phyloP scores from a whole-genome alignment of 2,888 invertebrate species.

The Netelia inedita region DNA sequence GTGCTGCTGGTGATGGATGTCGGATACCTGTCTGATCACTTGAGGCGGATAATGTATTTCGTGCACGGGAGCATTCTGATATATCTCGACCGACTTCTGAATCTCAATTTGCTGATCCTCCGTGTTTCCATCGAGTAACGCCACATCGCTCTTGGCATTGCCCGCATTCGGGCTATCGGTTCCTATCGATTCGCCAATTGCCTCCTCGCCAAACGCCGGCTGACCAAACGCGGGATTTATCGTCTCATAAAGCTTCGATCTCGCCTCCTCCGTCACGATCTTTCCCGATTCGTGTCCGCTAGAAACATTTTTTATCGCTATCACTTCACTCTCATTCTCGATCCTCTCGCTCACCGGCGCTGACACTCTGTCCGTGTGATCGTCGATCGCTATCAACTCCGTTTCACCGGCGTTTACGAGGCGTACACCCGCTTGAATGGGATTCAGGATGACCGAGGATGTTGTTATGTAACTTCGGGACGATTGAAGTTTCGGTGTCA shows the following conservation, averaged over 20 bases:
- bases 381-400: constrained; percentile 70
- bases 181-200: constrained; percentile 46
- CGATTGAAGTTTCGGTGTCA: constrained; percentile 62
- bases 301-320: constrained; percentile 60
- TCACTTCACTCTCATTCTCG: constrained; percentile 60
- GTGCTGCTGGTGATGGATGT: constrained; percentile 71
- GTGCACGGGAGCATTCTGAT: constrained; percentile 81
- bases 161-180: constrained; percentile 4
- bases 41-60: constrained; percentile 81
- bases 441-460: constrained; percentile 77
- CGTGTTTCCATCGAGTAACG: constrained; percentile 17
- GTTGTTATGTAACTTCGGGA: constrained; percentile 71
- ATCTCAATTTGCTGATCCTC: constrained; percentile 77
- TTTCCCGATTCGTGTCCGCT: constrained; percentile 66
- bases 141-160: constrained; percentile 17
- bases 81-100: constrained; percentile 82
- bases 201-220: constrained; percentile 25
- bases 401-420: constrained; percentile 78
- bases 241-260: constrained; percentile 63
- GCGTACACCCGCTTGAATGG: constrained; percentile 81
- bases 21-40: constrained; percentile 72
- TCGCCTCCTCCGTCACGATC: constrained; percentile 28
- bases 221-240: constrained; percentile 68
- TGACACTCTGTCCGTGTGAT: constrained; percentile 50
- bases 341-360: constrained; percentile 73